Percentiles rank a stretch among this genome's conserved stretches.
phyloP scores from a whole-genome alignment of 2,797 vertebrate genomes.

The Orestias chungarensis region DNA sequence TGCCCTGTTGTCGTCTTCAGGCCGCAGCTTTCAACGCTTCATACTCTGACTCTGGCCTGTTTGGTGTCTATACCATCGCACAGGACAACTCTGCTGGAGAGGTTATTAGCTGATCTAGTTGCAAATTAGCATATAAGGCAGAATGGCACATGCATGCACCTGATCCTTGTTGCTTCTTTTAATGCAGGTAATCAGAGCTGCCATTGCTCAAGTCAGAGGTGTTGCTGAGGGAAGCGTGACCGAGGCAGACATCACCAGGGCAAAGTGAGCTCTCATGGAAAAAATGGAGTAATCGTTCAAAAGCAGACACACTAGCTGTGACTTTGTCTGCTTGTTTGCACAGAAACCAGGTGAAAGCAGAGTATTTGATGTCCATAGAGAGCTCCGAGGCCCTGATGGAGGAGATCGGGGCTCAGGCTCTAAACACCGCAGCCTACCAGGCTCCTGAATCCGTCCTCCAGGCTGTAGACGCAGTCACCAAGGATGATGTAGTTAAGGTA shows the following conservation, averaged over 20 bases:
- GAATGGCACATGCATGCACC: background rate
- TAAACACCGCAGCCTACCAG: slow-evolving; percentile 79
- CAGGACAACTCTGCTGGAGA: slow-evolving; percentile 83
- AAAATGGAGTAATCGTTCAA: background rate
- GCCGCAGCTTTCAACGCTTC: slow-evolving; percentile 88
- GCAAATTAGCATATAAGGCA: background rate
- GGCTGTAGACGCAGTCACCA: slow-evolving; percentile 82
- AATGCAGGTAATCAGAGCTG: slow-evolving; percentile 88
- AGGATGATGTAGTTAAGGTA: slow-evolving; percentile 84
- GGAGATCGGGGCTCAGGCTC: slow-evolving; percentile 87
- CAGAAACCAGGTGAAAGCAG: slow-evolving; percentile 88
- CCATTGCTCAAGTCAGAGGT: slow-evolving; percentile 83
- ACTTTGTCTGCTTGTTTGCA: slow-evolving; percentile 3
- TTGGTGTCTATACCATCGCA: slow-evolving; percentile 88
- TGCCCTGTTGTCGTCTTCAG: slow-evolving; percentile 69
- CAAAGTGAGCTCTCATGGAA: slow-evolving; percentile 85
- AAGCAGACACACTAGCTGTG: background rate
- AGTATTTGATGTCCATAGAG: slow-evolving; percentile 89
- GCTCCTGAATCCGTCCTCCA: slow-evolving; percentile 77
- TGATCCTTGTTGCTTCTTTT: background rate
- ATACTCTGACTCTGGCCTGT: slow-evolving; percentile 93
- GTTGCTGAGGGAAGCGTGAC: slow-evolving; percentile 85
- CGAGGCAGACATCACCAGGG: slow-evolving; percentile 78
- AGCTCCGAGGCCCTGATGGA: slow-evolving; percentile 82
- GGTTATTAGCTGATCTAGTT: slow-evolving; percentile 70